Evolutionary conservation across 2,113 vertebrate genomes (phyloP), one percentile per base, ranked within the genome.

Genomic region (Mesitornis unicolor): DNA sequence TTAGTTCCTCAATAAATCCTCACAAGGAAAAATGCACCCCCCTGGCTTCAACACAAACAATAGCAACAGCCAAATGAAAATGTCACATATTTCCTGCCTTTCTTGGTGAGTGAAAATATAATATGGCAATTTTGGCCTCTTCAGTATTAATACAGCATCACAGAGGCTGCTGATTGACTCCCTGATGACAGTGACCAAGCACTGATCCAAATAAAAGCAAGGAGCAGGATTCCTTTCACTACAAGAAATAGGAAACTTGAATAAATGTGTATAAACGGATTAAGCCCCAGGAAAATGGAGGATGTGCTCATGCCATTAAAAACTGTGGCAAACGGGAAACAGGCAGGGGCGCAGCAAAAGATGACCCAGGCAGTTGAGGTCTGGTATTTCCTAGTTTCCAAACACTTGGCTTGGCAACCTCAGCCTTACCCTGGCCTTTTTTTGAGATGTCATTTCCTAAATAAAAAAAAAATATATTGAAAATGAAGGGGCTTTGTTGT

Each of bases 201-300:
- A 13, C 2, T 1, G 21, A 60, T 25, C 0, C 1, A 38, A 64
- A 28, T 1, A 12, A n/a, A 36, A 71, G 36, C 3, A 5, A 84
- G 42, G 36, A 64, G 48, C 16, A 33, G 22, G 45, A 61, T 33
- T 61, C 36, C 59, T 77, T 59, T 61, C 18, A 8, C 71, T 74
- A 8, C 11, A 25, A 83, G 79, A 83, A 94, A 63, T 5, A 42
- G 13, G 79, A 88, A 88, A 25, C 57, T 84, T 14, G 9, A 17
- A 36, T 35, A 33, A 79, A 59, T 50, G 17, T 2, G 13, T 29
- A 13, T 10, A 36, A 83, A 65, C 2, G 29, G 35, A 45, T 57
- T 60, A 61, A 86, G 81, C 61, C 75, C 42, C 22, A 51, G 85
- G 83, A 90, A 74, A 89, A 67, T 80, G 45, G 68, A 86, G 47